A percentile compares a stretch with the other conserved stretches of the same genome.
phyloP scores from a whole-genome alignment of 2,797 vertebrate species.

The Hippocampus kuda region DNA sequence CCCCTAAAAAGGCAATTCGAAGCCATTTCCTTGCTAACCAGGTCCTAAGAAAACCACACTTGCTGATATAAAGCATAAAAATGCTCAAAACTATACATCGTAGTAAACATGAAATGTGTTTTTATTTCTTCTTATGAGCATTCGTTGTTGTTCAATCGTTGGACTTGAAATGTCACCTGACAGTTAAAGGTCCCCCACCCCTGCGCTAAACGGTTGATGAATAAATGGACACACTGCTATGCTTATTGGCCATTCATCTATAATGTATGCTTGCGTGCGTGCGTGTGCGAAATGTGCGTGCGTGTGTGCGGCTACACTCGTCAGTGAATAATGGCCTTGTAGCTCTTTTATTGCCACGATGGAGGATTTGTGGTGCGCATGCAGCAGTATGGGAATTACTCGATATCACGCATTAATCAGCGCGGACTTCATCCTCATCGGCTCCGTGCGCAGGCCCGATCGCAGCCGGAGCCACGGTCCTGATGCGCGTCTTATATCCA shows the following conservation, averaged over 20 bases:
- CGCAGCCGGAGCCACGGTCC: conserved; percentile 13
- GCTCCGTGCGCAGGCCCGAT: conserved; percentile 20
- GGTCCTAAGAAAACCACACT: too few species aligned
- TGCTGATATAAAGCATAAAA: too few species aligned
- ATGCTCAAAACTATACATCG: too few species aligned
- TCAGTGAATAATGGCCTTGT: conserved; percentile 47
- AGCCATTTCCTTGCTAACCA: too few species aligned
- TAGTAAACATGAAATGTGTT: too few species aligned
- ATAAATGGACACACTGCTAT: conserved; percentile 1
- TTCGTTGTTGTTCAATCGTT: neutral
- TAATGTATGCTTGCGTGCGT: conserved; percentile 8
- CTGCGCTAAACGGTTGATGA: neutral
- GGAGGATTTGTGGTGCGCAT: conserved; percentile 46
- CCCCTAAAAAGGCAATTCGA: too few species aligned
- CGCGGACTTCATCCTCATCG: conserved; percentile 20
- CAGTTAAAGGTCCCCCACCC: neutral
- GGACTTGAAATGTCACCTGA: neutral
- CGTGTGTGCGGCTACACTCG: conserved; percentile 5
- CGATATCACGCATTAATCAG: conserved; percentile 52
- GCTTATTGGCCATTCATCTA: conserved; percentile 11
- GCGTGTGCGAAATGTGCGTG: neutral
- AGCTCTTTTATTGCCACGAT: conserved; percentile 30
- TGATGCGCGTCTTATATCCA: conserved; percentile 16
- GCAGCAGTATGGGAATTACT: conserved; percentile 48
- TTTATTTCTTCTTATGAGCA: too few species aligned